Percentiles rank a stretch among this genome's conserved stretches.
phyloP scores from a whole-genome alignment of 2,797 vertebrate genomes.

The Centropyge bicolor region DNA sequence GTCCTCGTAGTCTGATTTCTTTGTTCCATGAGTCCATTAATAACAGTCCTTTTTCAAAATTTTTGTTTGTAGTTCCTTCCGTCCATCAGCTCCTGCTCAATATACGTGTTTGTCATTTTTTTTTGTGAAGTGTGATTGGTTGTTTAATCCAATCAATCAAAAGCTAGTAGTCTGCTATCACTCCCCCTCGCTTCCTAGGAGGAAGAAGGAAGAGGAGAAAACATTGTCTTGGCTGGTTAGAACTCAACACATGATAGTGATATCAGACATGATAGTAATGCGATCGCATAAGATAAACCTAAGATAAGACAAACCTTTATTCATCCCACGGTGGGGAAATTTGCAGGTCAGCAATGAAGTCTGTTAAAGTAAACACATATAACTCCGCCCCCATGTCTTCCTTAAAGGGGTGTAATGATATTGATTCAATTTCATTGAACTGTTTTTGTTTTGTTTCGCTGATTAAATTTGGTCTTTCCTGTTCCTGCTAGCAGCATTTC shows the following conservation, averaged over 20 bases:
- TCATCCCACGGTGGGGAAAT: too few relatives aligned
- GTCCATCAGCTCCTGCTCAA: slow-evolving; percentile 68
- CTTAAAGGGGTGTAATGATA: background rate
- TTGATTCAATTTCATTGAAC: background rate
- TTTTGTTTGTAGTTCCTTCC: slow-evolving; percentile 58
- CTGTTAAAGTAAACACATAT: background rate
- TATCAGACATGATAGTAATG: background rate
- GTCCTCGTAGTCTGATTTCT: slow-evolving; percentile 69
- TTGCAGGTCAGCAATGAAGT: background rate
- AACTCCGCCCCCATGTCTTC: background rate
- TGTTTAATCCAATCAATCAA: slow-evolving; percentile 54
- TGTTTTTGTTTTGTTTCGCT: background rate
- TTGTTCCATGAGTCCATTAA: slow-evolving; percentile 77
- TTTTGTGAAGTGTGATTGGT: slow-evolving; percentile 56
- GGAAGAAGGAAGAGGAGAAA: slow-evolving; percentile 60
- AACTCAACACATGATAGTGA: background rate
- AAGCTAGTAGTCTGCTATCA: slow-evolving; percentile 19
- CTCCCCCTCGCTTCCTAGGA: slow-evolving; percentile 40
- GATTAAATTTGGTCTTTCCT: background rate
- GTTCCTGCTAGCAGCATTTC: background rate
- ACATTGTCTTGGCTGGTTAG: slow-evolving; percentile 44
- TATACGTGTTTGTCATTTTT: slow-evolving; percentile 66
- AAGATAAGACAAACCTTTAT: too few relatives aligned
- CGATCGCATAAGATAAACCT: background rate
- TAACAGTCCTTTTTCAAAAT: slow-evolving; percentile 45